Evolutionary conservation across 2,888 invertebrate species (phyloP), one percentile per base, ranked within the genome.

Genomic region (Ophion costatus): DNA sequence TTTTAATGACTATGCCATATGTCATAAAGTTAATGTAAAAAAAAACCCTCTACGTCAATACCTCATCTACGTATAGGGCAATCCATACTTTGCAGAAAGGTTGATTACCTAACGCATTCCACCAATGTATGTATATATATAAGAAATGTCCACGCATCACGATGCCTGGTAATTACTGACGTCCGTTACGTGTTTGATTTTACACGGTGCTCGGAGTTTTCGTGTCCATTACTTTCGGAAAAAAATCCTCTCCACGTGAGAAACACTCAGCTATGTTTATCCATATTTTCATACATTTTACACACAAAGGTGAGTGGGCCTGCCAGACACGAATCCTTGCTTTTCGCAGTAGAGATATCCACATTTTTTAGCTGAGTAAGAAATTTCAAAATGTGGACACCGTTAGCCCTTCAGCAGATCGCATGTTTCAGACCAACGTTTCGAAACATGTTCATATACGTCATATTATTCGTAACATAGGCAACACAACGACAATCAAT

Each of bases 181-280:
- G 76, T 83, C 83, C 86, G 85, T 87, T 87, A 87, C 83, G 84
- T 83, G 86, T 83, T 87, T 82, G 88, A 84, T 67, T 86, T 85
- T 24, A 67, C 77, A 22, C 77, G 74, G 67, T 83, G 82, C 87
- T 88, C 79, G 88, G 83, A 67, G 45, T 76, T 73, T 73, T 76
- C 71, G 82, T 85, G 84, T 88, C 84, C 83, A 84, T 79, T 42
- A 59, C 17, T 69, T 38, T 24, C 22, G 71, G 73, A 82, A 81
- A 86, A 88, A 78, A 74, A 38, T 38, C 38, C 56, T 85, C 80
- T 70, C 63, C 42, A 61, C 63, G 78, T 69, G 81, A 83, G 79
- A 88, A 81, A 80, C 83, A 82, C 67, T 78, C 71, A 64, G 79
- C 69, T 80, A 73, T 57, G 82, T 74, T 67, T 84, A 85, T 83